Base-by-base conservation (phyloP, 1,140 invertebrate species). In the Agrilus planipennis region DNA sequence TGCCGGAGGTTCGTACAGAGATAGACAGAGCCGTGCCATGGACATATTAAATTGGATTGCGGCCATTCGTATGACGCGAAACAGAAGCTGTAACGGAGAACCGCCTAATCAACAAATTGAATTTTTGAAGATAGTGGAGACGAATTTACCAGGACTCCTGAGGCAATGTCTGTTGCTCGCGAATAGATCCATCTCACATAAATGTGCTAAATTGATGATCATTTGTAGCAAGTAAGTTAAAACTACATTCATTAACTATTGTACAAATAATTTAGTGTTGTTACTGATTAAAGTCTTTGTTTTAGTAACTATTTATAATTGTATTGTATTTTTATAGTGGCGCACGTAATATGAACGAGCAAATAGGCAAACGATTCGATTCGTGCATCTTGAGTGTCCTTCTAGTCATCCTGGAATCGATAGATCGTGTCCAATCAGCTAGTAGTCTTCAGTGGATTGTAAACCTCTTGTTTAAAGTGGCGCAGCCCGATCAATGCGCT, bases 371-470 rank as follows among this genome's bases (percentile, higher is more conserved):
- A 19, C 66, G 70, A 35, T 78, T 89, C 47, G 74, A 85, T 41
- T 65, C 72, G 49, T 68, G 71, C n/a, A 62, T 89, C 16, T 63
- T 84, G 25, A 72, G 72, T 9, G 71, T 71, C 10, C 60, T 89
- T 27, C 61, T 82, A 17, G 68, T 68, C 10, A 73, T 75, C 28
- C 63, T 87, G n/a, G 78, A 81, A n/a, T 68, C 75, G 21, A 63
- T 89, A 35, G 72, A 76, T 1, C 68, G 72, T 36, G 75, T 82
- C 18, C 69, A 74, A 40, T 89, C 83, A 39, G 77, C 87, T 1
- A 85, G 87, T 19, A 83, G 86, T 9, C 65, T 92, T n/a, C 75
- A 81, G 42, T 92, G 88, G 88, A 76, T 84, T 52, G 79, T 84
- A 47, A 73, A 83, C 28, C 64, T 92, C 1, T 78, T 30, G 73